Conservation (phyloP, 2,888 invertebrate species). For the Noctuana brunneofusca region DNA sequence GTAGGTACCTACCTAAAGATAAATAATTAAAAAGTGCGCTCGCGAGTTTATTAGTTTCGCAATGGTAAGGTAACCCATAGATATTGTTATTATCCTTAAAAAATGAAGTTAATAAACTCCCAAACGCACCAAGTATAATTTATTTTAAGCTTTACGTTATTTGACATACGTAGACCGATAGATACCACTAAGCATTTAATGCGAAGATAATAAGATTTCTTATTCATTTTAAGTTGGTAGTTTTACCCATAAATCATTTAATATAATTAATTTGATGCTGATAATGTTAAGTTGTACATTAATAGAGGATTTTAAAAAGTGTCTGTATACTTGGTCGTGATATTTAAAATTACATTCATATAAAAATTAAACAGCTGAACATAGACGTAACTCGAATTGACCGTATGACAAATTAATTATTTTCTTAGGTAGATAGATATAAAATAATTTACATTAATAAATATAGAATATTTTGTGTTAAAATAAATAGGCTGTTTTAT, state of each 20-base stretch:
- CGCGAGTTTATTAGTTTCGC: background rate
- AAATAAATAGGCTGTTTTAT: constrained; percentile 26
- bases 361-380: constrained; percentile 13
- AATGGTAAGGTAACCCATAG: background rate
- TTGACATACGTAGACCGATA: constrained; percentile 26
- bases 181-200: constrained; percentile 27
- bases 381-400: constrained; percentile 15
- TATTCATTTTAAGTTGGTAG: constrained; percentile 11
- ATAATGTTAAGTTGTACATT: constrained; percentile 28
- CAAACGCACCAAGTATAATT: background rate
- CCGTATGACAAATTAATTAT: constrained; percentile 8
- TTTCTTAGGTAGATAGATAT: constrained; percentile 5
- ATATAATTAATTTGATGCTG: constrained; percentile 9
- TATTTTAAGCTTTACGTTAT: constrained; percentile 18
- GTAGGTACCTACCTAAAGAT: too few relatives aligned
- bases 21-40: constrained; percentile 1
- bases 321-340: constrained; percentile 29
- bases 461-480: constrained; percentile 6
- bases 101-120: background rate
- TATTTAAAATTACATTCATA: constrained; percentile 21
- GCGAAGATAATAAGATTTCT: constrained; percentile 19
- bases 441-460: constrained; percentile 10
- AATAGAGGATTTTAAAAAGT: constrained; percentile 18
- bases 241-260: constrained; percentile 6
- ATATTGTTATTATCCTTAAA: too few relatives aligned